phyloP scores from a whole-genome alignment of 2,113 vertebrate species.

The Calcarius ornatus region DNA sequence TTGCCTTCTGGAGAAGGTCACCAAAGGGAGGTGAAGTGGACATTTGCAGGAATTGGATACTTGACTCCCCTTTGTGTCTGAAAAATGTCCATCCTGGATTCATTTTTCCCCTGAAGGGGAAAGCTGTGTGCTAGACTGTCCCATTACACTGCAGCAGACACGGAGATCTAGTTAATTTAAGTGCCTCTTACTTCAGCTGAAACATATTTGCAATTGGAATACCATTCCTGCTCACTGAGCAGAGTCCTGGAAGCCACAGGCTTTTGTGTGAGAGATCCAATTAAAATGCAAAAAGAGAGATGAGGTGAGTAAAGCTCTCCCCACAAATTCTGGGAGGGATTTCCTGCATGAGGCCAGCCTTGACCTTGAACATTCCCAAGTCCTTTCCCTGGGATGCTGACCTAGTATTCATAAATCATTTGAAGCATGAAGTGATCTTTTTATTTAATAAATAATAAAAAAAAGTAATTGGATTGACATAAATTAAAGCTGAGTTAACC shows the following conservation, averaged over 20 bases:
- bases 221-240: constrained; percentile 7
- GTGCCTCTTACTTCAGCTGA: constrained; percentile 29
- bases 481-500: constrained; percentile 66
- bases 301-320: background rate
- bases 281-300: background rate
- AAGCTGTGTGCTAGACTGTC: background rate
- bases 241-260: constrained; percentile 4
- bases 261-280: constrained; percentile 25
- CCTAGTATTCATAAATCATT: constrained; percentile 39
- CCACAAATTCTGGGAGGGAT: background rate
- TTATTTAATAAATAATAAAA: constrained; percentile 29
- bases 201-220: constrained; percentile 4
- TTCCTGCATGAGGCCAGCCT: background rate
- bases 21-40: background rate
- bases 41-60: background rate
- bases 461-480: constrained; percentile 59
- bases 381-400: constrained; percentile 31
- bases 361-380: constrained; percentile 43
- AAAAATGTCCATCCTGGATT: background rate
- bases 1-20: background rate
- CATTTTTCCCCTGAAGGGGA: background rate
- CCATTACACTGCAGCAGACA: background rate
- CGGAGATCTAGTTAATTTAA: constrained; percentile 27
- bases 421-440: constrained; percentile 20
- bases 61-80: background rate